Base-by-base conservation (phyloP, 1,140 invertebrate species). In the Diplogasteroides magnus region DNA sequence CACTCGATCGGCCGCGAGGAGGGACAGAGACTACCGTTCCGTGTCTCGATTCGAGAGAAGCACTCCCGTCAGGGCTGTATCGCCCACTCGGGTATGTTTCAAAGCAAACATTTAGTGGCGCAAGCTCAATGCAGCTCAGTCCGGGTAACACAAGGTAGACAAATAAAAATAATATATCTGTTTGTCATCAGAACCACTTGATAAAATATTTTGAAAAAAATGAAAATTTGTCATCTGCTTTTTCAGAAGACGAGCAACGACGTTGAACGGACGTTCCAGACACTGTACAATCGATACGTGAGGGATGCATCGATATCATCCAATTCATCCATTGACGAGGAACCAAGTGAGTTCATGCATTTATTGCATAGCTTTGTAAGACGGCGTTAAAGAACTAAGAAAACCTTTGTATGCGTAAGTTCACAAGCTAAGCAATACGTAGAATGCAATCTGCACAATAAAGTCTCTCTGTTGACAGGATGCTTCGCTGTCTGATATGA, bases 241-340 rank as follows among this genome's bases (percentile, higher is more conserved):
- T 31, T 59, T n/a, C 29, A 66, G 48, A 64, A 69, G 37, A 58
- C 61, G 0, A 68, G 59, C 1, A 62, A 70, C 63, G 72, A 70
- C 15, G 58, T 73, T 0, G 72, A 73, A 25, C 56, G 31, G 13
- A 73, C 72, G 26, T 73, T 73, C 58, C 62, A 64, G 25, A 65
- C 57, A 29, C 63, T 73, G 14, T 73, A 73, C 62, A 65, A 61
- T 26, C 61, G 68, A 37, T 73, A 73, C 68, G 72, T 73, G 11
- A 73, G 55, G 27, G 71, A 72, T 58, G 59, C 67, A n/a, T n/a
- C n/a, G n/a, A n/a, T n/a, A n/a, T n/a, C n/a, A n/a, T n/a, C n/a
- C n/a, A n/a, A n/a, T n/a, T n/a, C n/a, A n/a, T n/a, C n/a, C n/a
- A n/a, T n/a, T n/a, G n/a, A n/a, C n/a, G n/a, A n/a, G n/a, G n/a